Evolutionary conservation across 53 echinoderm and acorn worm species (phyloP).

Genomic region (Holothuria leucospilota): DNA sequence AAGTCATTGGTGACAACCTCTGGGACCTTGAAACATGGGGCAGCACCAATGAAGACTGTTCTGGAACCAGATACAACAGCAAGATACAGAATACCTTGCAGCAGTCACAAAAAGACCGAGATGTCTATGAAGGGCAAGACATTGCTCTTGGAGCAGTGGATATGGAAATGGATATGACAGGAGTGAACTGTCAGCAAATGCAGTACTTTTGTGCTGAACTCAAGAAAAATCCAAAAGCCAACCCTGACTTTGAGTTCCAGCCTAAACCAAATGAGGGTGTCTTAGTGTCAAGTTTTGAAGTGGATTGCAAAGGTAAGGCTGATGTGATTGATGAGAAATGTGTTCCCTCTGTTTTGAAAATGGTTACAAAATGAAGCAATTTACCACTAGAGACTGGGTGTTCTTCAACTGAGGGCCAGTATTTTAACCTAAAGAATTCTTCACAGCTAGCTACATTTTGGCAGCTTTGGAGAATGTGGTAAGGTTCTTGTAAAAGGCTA

Average conservation of each 20-base stretch:
- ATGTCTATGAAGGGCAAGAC: slow-evolving; percentile 75
- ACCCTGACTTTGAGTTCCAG: slow-evolving; percentile 73
- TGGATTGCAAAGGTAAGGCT: slow-evolving; percentile 59
- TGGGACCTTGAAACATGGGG: slow-evolving; percentile 85
- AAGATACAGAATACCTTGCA: slow-evolving; percentile 56
- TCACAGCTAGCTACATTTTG: too few relatives aligned
- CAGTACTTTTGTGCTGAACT: slow-evolving; percentile 75
- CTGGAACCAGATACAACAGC: slow-evolving; percentile 69
- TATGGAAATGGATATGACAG: slow-evolving; percentile 87
- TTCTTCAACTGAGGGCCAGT: too few relatives aligned
- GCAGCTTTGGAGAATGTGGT: too few relatives aligned
- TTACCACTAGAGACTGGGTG: too few relatives aligned
- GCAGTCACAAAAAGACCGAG: slow-evolving; percentile 74
- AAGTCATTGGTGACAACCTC: slow-evolving; percentile 68
- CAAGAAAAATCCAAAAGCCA: slow-evolving; percentile 65
- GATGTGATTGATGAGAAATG: too few relatives aligned
- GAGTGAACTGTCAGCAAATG: slow-evolving; percentile 73
- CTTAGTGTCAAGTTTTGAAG: slow-evolving; percentile 40
- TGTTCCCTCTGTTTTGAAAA: too few relatives aligned
- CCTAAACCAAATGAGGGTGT: slow-evolving; percentile 49
- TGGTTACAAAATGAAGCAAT: too few relatives aligned
- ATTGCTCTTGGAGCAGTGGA: slow-evolving; percentile 80
- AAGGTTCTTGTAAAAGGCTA: too few relatives aligned
- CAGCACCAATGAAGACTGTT: slow-evolving; percentile 71
- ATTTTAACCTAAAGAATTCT: too few relatives aligned